Conservation (phyloP, 2,113 vertebrate genomes). For the Poeciliopsis retropinna region DNA sequence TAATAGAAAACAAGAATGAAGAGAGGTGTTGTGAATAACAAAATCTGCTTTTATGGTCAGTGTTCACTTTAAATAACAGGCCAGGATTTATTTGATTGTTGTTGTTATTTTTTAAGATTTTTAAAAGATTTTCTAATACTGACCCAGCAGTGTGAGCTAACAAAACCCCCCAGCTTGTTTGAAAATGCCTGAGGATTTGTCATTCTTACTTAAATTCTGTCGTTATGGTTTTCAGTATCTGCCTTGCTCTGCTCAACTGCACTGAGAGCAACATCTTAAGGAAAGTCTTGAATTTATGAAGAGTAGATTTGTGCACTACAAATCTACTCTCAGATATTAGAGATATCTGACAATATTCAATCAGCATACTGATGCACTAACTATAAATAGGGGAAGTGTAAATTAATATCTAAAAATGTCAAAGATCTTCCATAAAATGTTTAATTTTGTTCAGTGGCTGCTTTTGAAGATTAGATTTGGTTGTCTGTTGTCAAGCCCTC, state of each 20-base stretch:
- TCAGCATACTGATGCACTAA: slow-evolving; percentile 38
- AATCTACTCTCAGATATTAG: too few species aligned
- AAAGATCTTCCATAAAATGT: slow-evolving; percentile 45
- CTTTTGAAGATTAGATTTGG: slow-evolving; percentile 24
- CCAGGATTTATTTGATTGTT: background rate
- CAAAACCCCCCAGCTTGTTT: slow-evolving; percentile 18
- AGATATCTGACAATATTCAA: slow-evolving; percentile 48
- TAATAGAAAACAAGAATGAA: slow-evolving; percentile 45
- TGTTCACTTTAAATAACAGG: slow-evolving; percentile 31
- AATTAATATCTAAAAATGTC: slow-evolving; percentile 27
- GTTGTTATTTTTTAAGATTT: background rate
- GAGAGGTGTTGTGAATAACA: slow-evolving; percentile 61
- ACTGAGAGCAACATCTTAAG: slow-evolving; percentile 42
- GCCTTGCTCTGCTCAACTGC: slow-evolving; percentile 49
- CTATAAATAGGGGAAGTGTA: slow-evolving; percentile 34
- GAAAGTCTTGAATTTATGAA: slow-evolving; percentile 26
- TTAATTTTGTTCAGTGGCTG: slow-evolving; percentile 38
- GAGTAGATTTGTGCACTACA: slow-evolving; percentile 32
- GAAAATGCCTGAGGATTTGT: slow-evolving; percentile 43
- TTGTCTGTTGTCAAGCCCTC: background rate
- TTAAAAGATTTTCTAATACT: slow-evolving; percentile 25
- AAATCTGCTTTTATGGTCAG: slow-evolving; percentile 50
- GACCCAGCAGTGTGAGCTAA: slow-evolving; percentile 20
- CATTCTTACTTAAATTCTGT: slow-evolving; percentile 10
- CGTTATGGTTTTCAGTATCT: slow-evolving; percentile 25